Conservation (phyloP, 2,888 invertebrate species). For the Thyatira batis region DNA sequence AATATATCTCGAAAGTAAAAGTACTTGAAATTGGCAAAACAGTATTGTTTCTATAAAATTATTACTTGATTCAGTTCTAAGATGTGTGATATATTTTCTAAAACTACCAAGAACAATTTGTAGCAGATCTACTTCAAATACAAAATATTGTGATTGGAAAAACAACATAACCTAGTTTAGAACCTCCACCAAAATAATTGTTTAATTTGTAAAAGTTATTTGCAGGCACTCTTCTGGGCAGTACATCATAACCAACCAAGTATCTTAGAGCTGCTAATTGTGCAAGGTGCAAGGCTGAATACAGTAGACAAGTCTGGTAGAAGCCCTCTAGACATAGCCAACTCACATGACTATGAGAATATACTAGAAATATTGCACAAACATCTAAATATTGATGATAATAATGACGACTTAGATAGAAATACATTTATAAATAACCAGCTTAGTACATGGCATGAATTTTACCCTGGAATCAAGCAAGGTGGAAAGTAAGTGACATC, state of each 20-base stretch:
- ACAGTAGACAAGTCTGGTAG: conserved; percentile 77
- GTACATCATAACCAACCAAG: conserved; percentile 79
- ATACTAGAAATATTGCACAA: conserved; percentile 70
- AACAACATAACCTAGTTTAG: background rate
- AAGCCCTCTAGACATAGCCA: conserved; percentile 79
- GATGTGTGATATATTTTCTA: too few species aligned
- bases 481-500: conserved; percentile 59
- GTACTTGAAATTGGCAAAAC: too few species aligned
- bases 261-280: conserved; percentile 78
- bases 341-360: conserved; percentile 71
- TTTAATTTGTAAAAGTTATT: conserved; percentile 26
- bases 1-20: too few species aligned
- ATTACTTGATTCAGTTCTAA: too few species aligned
- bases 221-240: conserved; percentile 85
- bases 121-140: too few species aligned
- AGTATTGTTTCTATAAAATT: too few species aligned
- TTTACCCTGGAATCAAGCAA: conserved; percentile 72
- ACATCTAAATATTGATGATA: conserved; percentile 47
- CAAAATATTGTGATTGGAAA: too few species aligned
- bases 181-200: background rate
- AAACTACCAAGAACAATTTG: too few species aligned
- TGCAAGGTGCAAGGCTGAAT: conserved; percentile 72
- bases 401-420: conserved; percentile 33
- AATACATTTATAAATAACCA: conserved; percentile 31
- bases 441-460: conserved; percentile 71